Evolutionary conservation across 2,888 invertebrate genomes (phyloP).

Genomic region (Silvanus unidentatus): DNA sequence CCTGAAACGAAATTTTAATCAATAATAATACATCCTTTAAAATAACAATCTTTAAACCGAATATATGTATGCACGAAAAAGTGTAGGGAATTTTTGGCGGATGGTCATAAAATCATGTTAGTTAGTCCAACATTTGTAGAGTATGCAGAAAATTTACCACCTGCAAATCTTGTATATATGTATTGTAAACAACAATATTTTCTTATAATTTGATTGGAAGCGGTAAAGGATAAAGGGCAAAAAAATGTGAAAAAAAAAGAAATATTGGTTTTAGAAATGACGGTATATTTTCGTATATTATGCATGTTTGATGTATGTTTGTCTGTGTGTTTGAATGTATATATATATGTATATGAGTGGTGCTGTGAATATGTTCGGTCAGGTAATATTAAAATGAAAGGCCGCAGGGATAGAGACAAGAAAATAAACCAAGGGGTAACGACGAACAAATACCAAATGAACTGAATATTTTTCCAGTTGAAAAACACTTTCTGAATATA

Average conservation of each 20-base stretch:
- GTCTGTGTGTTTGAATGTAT: background rate
- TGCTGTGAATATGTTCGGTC: conserved; percentile 19
- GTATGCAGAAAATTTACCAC: no score
- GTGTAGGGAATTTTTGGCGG: no score
- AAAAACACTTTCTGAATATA: conserved; percentile 45
- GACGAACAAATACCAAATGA: conserved; percentile 43
- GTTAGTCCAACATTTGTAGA: no score
- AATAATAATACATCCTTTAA: no score
- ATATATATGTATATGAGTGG: conserved; percentile 1
- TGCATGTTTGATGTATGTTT: background rate
- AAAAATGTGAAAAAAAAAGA: conserved; percentile 9
- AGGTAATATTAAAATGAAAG: conserved; percentile 30
- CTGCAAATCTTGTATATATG: no score
- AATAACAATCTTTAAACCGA: no score
- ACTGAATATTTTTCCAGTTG: conserved; percentile 45
- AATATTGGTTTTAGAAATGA: conserved; percentile 14
- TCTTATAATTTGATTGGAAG: no score
- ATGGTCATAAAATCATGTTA: no score
- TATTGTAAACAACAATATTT: no score
- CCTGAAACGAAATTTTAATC: no score
- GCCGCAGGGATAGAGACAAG: conserved; percentile 36
- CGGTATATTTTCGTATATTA: conserved; percentile 2
- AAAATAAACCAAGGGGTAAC: conserved; percentile 41
- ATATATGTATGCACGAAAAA: no score
- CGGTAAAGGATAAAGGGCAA: background rate